Base-by-base conservation (phyloP, 2,113 vertebrate genomes). In the Isurus oxyrinchus region DNA sequence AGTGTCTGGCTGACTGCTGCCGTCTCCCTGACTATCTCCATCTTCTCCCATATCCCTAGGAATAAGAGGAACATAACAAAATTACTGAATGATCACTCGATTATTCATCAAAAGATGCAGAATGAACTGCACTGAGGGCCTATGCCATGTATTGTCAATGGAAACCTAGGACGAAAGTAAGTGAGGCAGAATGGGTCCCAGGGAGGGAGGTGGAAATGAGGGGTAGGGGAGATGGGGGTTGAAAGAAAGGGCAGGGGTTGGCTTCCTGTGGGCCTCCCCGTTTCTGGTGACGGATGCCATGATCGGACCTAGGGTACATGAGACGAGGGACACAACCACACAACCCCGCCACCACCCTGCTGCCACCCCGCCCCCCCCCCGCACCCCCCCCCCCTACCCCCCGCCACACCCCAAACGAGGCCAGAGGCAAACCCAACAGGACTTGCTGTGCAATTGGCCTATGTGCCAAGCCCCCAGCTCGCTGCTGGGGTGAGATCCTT, bases 1-100 rank as follows among this genome's bases (percentile, higher is more conserved):
- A 96, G 99, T 99, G 96, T 99, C 99, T n/a, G 98, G 99, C 96
- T 99, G 99, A 97, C 99, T 99, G 98, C 99, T 99, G 96, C 99
- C 99, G 88, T 99, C 99, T 94, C 99, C 99, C 97, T 99, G 99
- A 97, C 99, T 99, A 98, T 99, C 99, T 96, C 97, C 98, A 55
- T 99, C 99, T 96, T 99, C 99, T 81, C 98, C 98, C 96, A 98
- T 98, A 96, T 99, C 99, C 98, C 99, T 99, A 98, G 57, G 66
- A 40, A 35, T 76, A 69, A 76, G 49, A 95, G 27, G 25, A 95
- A 72, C 94, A 95, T 44, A 8, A 61, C 16, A 87, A 66, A 72
- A 55, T 49, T 76, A 55, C 27, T 95, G 61, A 95, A 44, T 21
- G 44, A 53, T 55, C 6, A 1, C 23, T 69, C 67, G 44, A 49